Conservation (phyloP, 2,888 invertebrate genomes). For the Leucophora obtusa region DNA sequence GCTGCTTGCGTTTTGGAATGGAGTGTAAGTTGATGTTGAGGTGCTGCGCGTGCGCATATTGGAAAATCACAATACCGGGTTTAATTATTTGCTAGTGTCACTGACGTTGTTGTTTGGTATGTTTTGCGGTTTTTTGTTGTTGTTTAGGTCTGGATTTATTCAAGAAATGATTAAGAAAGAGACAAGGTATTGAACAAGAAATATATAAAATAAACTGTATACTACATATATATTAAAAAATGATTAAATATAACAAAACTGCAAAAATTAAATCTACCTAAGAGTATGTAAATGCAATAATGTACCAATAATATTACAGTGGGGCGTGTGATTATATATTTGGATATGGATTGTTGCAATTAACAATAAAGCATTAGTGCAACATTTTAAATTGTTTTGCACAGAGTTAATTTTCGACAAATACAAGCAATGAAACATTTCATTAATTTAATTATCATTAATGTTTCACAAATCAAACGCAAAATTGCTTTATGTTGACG, state of each 20-base stretch:
- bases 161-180: constrained; percentile 45
- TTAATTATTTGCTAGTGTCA: constrained; percentile 48
- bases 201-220: background rate
- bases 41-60: constrained; percentile 64
- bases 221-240: background rate
- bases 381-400: no score
- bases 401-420: no score
- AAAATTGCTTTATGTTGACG: no score
- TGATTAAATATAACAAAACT: background rate
- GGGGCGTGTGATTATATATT: background rate
- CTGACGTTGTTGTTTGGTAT: constrained; percentile 23
- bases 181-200: constrained; percentile 37
- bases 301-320: constrained; percentile 7
- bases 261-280: background rate
- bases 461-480: no score
- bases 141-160: constrained; percentile 25
- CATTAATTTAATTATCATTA: no score
- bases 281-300: constrained; percentile 22
- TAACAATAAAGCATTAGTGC: no score
- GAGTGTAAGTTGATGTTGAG: constrained; percentile 49
- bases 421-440: no score
- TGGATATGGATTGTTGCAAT: background rate
- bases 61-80: constrained; percentile 55
- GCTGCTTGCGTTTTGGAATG: constrained; percentile 58
- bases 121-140: constrained; percentile 29